These are phyloP conservation scores for Anorthoa munda DNA, from an alignment of 2,888 invertebrate species.

Conservation along the genomic window DNA sequence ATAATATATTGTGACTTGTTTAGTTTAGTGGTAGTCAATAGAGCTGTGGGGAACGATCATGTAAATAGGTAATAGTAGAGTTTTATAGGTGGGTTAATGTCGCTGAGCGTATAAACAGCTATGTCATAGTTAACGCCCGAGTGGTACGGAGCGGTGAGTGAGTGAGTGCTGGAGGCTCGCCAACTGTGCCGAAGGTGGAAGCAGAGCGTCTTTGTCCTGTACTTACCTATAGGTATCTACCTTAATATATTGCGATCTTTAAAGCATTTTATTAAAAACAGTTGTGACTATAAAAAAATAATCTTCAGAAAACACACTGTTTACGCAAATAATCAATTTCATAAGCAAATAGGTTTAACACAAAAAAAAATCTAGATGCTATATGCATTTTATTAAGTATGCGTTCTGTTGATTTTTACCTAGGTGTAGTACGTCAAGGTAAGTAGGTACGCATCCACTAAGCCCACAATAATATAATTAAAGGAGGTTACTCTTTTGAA, in stretches of 20 bases:
- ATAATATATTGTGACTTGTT: conserved; percentile 26
- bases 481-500: neutral
- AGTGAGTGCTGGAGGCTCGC: conserved; percentile 69
- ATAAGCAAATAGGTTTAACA: no score
- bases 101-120: conserved; percentile 26
- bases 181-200: conserved; percentile 76
- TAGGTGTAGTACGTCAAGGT: no score
- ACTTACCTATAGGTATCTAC: neutral
- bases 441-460: no score
- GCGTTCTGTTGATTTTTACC: no score
- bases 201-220: conserved; percentile 34
- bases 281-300: neutral
- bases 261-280: neutral
- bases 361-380: no score
- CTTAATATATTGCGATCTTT: conserved; percentile 4
- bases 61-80: conserved; percentile 29
- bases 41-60: conserved; percentile 30
- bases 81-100: conserved; percentile 44
- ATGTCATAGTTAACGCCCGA: conserved; percentile 6
- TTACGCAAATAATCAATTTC: no score
- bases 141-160: conserved; percentile 16
- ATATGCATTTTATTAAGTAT: no score
- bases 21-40: conserved; percentile 14
- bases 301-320: no score
- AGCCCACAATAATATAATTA: no score